phyloP scores from a whole-genome alignment of 2,113 vertebrate genomes.

The Epinephelus cyanopodus region DNA sequence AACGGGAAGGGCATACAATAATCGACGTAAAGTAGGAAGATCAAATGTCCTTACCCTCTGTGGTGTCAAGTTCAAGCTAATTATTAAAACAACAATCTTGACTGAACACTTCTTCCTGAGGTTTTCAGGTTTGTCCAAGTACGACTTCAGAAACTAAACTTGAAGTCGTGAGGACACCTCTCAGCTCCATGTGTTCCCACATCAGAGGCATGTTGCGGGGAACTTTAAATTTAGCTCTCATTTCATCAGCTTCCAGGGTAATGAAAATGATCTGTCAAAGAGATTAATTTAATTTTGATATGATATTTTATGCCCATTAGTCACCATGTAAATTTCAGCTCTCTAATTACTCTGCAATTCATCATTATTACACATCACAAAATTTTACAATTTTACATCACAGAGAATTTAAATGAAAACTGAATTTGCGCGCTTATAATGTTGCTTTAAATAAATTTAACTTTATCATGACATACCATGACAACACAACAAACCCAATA shows the following conservation, averaged over 20 bases:
- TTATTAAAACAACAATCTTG: neutral
- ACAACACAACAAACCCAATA: neutral
- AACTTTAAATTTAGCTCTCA: conserved; percentile 10
- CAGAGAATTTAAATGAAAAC: neutral
- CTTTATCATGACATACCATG: neutral
- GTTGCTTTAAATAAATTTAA: neutral
- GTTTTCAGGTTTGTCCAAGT: neutral
- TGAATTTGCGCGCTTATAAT: neutral
- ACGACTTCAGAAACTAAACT: neutral
- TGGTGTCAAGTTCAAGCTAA: neutral
- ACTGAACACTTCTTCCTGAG: neutral
- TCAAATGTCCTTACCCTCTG: neutral
- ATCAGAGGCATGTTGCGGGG: neutral
- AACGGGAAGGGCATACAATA: neutral
- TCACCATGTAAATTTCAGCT: conserved; percentile 29
- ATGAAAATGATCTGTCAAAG: conserved; percentile 34
- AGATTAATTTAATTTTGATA: conserved; percentile 54
- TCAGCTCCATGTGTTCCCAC: neutral
- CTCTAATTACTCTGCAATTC: conserved; percentile 41
- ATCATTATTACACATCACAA: conserved; percentile 32
- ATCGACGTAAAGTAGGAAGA: neutral
- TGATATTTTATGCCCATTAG: conserved; percentile 52
- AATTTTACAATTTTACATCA: conserved; percentile 29
- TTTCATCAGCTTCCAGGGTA: conserved; percentile 26
- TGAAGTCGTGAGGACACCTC: neutral